Evolutionary conservation across 2,888 invertebrate species (phyloP), one percentile per base, ranked within the genome.

Genomic region (Zygogramma bicolorata): DNA sequence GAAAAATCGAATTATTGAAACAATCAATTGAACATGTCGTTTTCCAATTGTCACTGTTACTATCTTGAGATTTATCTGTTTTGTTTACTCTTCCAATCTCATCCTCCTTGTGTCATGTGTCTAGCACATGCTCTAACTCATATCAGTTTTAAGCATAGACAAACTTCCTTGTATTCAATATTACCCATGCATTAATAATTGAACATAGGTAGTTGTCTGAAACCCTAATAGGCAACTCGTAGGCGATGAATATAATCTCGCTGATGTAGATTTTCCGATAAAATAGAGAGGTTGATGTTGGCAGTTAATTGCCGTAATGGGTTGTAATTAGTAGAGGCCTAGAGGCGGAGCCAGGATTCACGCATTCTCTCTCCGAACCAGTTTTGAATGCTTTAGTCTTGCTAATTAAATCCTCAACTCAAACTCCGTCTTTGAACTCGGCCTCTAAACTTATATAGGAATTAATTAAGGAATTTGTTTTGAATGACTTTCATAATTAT

Each of bases 241-340:
- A 61, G 38, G 61, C 34, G 40, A 29, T 61, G 61, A 61, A 38
- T 61, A 38, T 34, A 61, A 61, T 53, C 53, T 62, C 27, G 31
- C 22, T 22, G 63, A 63, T 46, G 63, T 46, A 63, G 25, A 46
- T 63, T 13, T 46, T 53, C 53, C 63, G 63, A 63, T 63, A 46
- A 63, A 29, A 46, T 40, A 42, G 62, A 62, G 46, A 63, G 67
- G 67, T 42, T 58, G 59, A 42, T 67, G 59, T 59, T 60, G 79
- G 77, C 75, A 82, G 81, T 84, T 85, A 84, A 85, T 85, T 84
- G 84, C 83, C 81, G 78, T 85, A 85, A 85, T 85, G 82, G 83
- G 78, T 75, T 68, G 82, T 85, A 84, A 85, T 85, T 84, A 84
- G 82, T 80, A 79, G 79, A 77, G 77, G 63, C 27, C 63, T 77